Percentiles rank a stretch among this genome's conserved stretches.
Evolutionary conservation across 2,888 invertebrate species (phyloP).

Genomic region (Drosophila nr. perissopoda): DNA sequence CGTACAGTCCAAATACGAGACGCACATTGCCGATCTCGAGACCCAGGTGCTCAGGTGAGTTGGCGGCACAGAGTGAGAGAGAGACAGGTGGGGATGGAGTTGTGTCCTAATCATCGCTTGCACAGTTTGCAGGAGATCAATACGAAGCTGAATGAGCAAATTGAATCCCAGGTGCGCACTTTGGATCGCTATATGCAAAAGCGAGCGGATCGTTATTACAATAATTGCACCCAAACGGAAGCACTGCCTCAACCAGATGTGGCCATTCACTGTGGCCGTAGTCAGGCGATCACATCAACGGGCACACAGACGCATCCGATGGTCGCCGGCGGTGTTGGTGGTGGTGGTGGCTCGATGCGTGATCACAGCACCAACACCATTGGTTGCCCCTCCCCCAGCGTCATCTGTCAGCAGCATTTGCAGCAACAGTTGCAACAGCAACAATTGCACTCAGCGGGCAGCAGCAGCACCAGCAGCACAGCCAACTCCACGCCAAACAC

Average conservation of each 20-base stretch:
- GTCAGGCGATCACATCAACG: constrained; percentile 38
- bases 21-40: constrained; percentile 90
- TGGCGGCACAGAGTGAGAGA: background rate
- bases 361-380: constrained; percentile 82
- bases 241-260: constrained; percentile 22
- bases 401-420: constrained; percentile 60
- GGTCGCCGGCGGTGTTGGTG: background rate
- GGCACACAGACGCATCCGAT: constrained; percentile 52
- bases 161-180: constrained; percentile 85
- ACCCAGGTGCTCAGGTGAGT: constrained; percentile 86
- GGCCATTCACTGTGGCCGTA: background rate
- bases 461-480: constrained; percentile 84
- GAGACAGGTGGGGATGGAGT: background rate
- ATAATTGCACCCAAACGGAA: constrained; percentile 84
- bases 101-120: background rate
- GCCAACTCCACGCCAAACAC: constrained; percentile 84
- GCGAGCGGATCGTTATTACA: constrained; percentile 80
- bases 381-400: constrained; percentile 73
- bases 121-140: constrained; percentile 85
- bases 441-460: constrained; percentile 74
- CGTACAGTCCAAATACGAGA: constrained; percentile 91
- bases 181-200: constrained; percentile 83
- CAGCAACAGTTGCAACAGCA: constrained; percentile 46
- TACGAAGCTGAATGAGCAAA: constrained; percentile 86
- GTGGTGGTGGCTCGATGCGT: constrained; percentile 47